Evolutionary conservation across 2,113 vertebrate species (phyloP).

Genomic region (Cacatua alba): DNA sequence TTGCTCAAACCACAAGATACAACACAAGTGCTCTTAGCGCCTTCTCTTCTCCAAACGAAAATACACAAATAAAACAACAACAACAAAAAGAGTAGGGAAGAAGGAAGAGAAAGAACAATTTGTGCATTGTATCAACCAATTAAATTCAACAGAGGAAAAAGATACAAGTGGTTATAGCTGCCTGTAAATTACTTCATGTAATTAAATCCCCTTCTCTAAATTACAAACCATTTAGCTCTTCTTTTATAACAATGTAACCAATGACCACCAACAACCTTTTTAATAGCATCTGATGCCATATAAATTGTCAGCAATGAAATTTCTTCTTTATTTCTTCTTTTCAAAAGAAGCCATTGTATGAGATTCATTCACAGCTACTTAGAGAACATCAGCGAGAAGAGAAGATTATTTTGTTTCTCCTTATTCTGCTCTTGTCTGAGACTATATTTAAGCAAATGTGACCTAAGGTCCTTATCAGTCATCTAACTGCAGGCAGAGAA

Average conservation of each 20-base stretch:
- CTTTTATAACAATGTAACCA: conserved; percentile 58
- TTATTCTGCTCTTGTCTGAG: background rate
- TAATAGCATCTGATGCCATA: background rate
- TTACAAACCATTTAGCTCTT: conserved; percentile 61
- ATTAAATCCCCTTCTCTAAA: conserved; percentile 69
- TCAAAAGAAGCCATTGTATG: conserved; percentile 9
- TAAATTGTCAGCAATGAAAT: conserved; percentile 36
- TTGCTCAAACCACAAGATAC: background rate
- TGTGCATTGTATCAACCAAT: conserved; percentile 1
- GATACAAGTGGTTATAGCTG: conserved; percentile 43
- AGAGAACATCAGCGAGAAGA: background rate
- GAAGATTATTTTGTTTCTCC: background rate
- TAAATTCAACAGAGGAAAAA: conserved; percentile 21
- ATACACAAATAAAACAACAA: background rate
- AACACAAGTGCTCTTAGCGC: background rate
- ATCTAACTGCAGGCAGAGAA: background rate
- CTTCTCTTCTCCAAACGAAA: background rate
- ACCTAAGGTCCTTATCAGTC: background rate
- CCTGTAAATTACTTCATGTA: conserved; percentile 65
- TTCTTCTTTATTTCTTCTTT: conserved; percentile 42
- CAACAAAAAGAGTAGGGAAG: background rate
- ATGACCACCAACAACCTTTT: conserved; percentile 59
- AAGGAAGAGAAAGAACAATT: background rate
- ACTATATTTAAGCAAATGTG: conserved; percentile 8
- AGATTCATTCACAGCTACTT: conserved; percentile 21